Evolutionary conservation across 2,113 vertebrate species (phyloP), one percentile per base, ranked within the genome.

Genomic region (Nansenia antarctica): DNA sequence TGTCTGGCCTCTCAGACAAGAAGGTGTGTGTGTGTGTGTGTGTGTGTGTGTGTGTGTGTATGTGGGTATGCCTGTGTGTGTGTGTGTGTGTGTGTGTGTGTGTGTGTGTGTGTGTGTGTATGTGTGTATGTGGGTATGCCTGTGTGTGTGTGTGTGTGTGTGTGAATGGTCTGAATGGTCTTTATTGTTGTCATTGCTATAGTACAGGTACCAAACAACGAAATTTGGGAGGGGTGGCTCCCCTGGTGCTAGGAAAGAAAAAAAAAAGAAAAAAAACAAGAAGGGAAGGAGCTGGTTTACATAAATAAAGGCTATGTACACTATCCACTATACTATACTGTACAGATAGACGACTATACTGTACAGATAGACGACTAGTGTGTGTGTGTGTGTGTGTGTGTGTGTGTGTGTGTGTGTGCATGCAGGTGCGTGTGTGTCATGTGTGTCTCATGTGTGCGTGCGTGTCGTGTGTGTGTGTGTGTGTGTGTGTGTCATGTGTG

Each of bases 1-100:
- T 99, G 87, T 95, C 97, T 26, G 98, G 97, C 76, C 90, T 99
- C 87, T 98, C 96, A 39, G 98, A 99, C 92, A 99, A 99, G 92
- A 99, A 99, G 97, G 98, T 99, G 93, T 20, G 69, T 61, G 72
- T 32, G 15, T 24, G 34, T 18, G 3, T 60, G 15, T 32, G 27
- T 37, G 42, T 53, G 45, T 65, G 60, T 74, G 45, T 29, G 42
- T 37, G 31, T 71, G 93, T 95, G 89, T 37, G 2, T 7, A 52
- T 22, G 20, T 54, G 42, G 31, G 60, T 58, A 31, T 52, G 27
- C 69, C 37, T 31, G 94, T 95, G 92, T 45, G 2, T 15, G 62
- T 18, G 29, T 30, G 34, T 34, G 55, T 59, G 37, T 34, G 22
- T 72, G 49, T 59, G 4, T 65, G 95, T 96, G 92, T 29, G 3